A percentile compares a stretch with the other conserved stretches of the same genome.
These are phyloP conservation scores for Plodia interpunctella DNA, from an alignment of 1,140 invertebrate species.

Conservation along the genomic window DNA sequence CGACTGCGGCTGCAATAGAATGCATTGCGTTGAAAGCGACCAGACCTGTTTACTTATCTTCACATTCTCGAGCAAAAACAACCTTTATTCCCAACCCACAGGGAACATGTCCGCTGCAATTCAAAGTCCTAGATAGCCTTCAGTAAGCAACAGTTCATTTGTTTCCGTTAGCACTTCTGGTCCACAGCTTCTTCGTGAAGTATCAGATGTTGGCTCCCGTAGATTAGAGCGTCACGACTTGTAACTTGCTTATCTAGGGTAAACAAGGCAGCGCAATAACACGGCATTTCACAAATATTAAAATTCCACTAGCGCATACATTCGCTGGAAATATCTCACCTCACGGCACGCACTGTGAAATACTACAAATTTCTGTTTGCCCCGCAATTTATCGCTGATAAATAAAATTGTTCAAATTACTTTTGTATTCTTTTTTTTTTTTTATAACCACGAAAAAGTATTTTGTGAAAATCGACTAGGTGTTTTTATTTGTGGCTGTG, in stretches of 20 bases:
- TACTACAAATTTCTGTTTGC: slow-evolving; percentile 4
- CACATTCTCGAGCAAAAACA: slow-evolving; percentile 29
- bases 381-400: background rate
- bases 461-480: no score
- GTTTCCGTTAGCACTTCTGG: slow-evolving; percentile 63
- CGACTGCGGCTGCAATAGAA: slow-evolving; percentile 63
- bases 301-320: background rate
- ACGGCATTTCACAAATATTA: slow-evolving; percentile 9
- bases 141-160: slow-evolving; percentile 61
- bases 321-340: background rate
- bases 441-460: no score
- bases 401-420: no score
- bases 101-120: slow-evolving; percentile 25
- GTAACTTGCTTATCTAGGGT: slow-evolving; percentile 19
- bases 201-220: slow-evolving; percentile 51
- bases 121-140: slow-evolving; percentile 40
- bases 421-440: no score
- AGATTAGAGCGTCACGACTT: slow-evolving; percentile 62
- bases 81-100: slow-evolving; percentile 27
- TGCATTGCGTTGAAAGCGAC: slow-evolving; percentile 57
- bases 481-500: no score
- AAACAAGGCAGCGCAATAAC: background rate
- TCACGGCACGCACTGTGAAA: background rate
- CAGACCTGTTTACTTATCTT: slow-evolving; percentile 52
- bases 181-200: slow-evolving; percentile 50